phyloP scores from a whole-genome alignment of 1,140 invertebrate genomes.

The Neodiprion lecontei region DNA sequence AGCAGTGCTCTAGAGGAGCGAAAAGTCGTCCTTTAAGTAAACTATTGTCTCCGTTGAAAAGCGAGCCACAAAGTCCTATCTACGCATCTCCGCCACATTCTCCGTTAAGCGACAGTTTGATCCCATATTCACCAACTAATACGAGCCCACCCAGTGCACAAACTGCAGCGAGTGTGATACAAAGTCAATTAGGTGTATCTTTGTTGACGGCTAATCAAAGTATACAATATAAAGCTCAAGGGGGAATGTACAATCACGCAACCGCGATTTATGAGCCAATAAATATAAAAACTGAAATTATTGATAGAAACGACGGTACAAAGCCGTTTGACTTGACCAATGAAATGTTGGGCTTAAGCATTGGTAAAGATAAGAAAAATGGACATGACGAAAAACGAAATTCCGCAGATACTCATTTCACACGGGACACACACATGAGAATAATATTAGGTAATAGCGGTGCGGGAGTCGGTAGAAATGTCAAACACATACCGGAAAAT shows the following conservation, averaged over 20 bases:
- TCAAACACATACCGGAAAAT: conserved; percentile 56
- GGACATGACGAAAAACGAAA: conserved; percentile 50
- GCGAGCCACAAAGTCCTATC: conserved; percentile 79
- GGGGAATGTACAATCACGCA: conserved; percentile 50
- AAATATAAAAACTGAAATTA: conserved; percentile 55
- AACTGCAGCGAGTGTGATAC: conserved; percentile 56
- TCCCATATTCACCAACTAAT: conserved; percentile 59
- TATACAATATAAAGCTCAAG: conserved; percentile 52
- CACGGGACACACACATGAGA: conserved; percentile 87
- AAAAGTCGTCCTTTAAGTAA: conserved; percentile 68
- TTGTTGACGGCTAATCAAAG: conserved; percentile 54
- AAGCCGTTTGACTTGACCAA: conserved; percentile 59
- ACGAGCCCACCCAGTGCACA: conserved; percentile 58
- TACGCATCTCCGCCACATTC: conserved; percentile 85
- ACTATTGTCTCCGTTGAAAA: conserved; percentile 74
- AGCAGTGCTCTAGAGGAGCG: conserved; percentile 68
- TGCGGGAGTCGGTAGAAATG: conserved; percentile 58
- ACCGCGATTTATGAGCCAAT: conserved; percentile 59
- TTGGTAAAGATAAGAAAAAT: conserved; percentile 51
- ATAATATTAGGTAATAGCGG: conserved; percentile 80
- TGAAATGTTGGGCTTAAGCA: conserved; percentile 55
- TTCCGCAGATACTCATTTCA: conserved; percentile 73
- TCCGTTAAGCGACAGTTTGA: conserved; percentile 74
- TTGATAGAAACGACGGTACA: conserved; percentile 47
- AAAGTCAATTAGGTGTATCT: conserved; percentile 56